A percentile compares a stretch with the other conserved stretches of the same genome.
phyloP scores from a whole-genome alignment of 2,113 vertebrate species.

The Eira barbara region DNA sequence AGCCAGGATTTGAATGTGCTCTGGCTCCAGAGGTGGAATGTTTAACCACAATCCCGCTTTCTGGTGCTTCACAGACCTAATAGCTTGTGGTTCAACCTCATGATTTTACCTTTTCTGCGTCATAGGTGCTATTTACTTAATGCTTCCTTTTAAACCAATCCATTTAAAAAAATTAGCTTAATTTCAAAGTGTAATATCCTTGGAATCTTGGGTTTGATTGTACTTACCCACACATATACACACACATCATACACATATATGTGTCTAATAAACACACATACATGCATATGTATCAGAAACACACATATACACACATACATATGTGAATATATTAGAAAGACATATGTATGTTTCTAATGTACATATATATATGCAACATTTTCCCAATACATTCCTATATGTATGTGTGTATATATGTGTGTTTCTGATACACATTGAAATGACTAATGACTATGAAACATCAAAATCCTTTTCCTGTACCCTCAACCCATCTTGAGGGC shows the following conservation, averaged over 20 bases:
- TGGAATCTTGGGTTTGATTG: background rate
- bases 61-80: background rate
- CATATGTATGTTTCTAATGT: background rate
- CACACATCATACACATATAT: background rate
- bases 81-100: background rate
- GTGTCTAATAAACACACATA: background rate
- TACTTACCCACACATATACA: background rate
- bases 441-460: background rate
- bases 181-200: background rate
- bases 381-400: background rate
- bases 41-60: background rate
- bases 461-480: background rate
- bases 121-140: background rate
- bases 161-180: background rate
- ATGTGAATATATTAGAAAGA: background rate
- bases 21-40: background rate
- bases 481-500: background rate
- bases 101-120: background rate
- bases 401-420: background rate
- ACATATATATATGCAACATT: background rate
- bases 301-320: background rate
- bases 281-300: background rate
- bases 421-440: background rate
- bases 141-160: background rate
- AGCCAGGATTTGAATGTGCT: background rate